phyloP scores from a whole-genome alignment of 2,888 invertebrate species.

The Campoplex nolae region DNA sequence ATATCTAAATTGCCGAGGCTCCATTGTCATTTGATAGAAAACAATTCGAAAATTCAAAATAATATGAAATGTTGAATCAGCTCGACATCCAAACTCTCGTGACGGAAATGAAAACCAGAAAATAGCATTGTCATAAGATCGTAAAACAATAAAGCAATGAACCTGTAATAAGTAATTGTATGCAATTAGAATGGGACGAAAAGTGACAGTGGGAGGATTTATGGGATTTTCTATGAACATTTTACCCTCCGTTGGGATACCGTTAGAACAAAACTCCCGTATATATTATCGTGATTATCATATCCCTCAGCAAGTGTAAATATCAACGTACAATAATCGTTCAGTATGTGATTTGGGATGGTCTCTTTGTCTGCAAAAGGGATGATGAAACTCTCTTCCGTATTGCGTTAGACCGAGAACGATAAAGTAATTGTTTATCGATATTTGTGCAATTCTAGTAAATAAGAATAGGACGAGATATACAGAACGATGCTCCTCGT shows the following conservation, averaged over 20 bases:
- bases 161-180: background rate
- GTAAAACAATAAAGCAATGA: background rate
- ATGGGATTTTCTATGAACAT: constrained; percentile 5
- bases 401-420: constrained; percentile 80
- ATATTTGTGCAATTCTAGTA: constrained; percentile 46
- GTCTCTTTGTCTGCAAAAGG: constrained; percentile 62
- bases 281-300: constrained; percentile 31
- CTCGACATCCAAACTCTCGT: background rate
- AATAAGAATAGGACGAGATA: constrained; percentile 25
- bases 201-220: background rate
- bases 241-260: constrained; percentile 18
- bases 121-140: background rate
- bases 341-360: constrained; percentile 2
- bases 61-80: background rate
- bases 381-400: constrained; percentile 82
- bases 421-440: constrained; percentile 69
- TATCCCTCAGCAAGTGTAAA: constrained; percentile 27
- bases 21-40: background rate
- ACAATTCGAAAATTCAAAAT: background rate
- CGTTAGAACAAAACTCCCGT: constrained; percentile 13
- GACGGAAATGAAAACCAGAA: background rate
- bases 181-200: constrained; percentile 24
- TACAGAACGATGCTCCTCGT: constrained; percentile 61
- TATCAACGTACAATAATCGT: constrained; percentile 24
- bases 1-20: background rate